Evolutionary conservation across 2,797 vertebrate genomes (phyloP), one percentile per base, ranked within the genome.

Genomic region (Balearica regulorum): DNA sequence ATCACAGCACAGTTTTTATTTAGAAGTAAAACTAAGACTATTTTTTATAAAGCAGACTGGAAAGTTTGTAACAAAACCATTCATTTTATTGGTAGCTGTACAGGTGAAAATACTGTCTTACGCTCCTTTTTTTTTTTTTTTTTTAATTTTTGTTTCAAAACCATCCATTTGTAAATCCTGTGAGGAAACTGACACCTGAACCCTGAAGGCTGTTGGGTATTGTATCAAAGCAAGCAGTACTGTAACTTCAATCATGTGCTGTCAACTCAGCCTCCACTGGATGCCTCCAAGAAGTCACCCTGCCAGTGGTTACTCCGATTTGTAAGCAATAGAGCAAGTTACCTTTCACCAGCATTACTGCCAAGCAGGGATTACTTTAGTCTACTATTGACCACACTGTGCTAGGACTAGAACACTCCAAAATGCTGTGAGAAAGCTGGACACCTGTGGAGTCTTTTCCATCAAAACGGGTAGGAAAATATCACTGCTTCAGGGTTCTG

Each of bases 311-410:
- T 95, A 95, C 96, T 97, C 95, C 15, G 0, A 76, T 96, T 83
- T 93, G 72, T 96, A 95, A 96, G 98, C 97, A 97, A 97, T 96
- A 97, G 97, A 83, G 94, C 95, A 94, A 92, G 94, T 94, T 95
- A 96, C 94, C 93, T 97, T 97, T 98, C 98, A 98, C 98, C 98
- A 98, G 98, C 98, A 98, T 97, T 96, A 96, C 95, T 93, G 96
- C 96, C 97, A 96, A 97, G 97, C 98, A 98, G 97, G 97, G 97
- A 95, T 89, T 79, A 92, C 82, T 87, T 90, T 84, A 85, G 84
- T 92, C 93, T 89, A 89, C 70, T 95, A 53, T 54, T 16, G 93
- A 85, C 71, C 83, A 95, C 96, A 93, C 92, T 93, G 95, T 95
- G 96, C 87, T 88, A 93, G 92, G 93, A 96, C 96, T 93, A 93